These are phyloP conservation scores for Acropternis orthonyx DNA, from an alignment of 2,797 vertebrate species.

Conservation along the genomic window DNA sequence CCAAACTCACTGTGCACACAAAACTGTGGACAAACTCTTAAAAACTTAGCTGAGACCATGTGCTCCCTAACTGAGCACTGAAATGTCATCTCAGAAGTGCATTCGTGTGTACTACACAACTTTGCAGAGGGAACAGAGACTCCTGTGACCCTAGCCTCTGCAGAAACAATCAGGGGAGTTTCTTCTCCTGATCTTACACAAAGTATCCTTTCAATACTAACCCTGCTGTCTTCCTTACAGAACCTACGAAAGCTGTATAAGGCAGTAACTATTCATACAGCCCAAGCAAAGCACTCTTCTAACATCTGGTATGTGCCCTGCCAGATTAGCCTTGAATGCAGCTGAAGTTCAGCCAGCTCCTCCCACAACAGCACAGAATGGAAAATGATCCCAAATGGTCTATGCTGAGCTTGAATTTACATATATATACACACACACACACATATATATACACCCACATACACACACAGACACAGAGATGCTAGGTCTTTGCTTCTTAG, in stretches of 20 bases:
- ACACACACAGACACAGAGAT: neutral
- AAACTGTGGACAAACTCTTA: neutral
- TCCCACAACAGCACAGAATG: slow-evolving; percentile 67
- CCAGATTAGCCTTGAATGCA: slow-evolving; percentile 66
- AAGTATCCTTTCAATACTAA: neutral
- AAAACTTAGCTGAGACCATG: neutral
- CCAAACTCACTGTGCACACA: neutral
- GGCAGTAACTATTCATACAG: neutral
- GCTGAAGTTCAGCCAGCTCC: slow-evolving; percentile 57
- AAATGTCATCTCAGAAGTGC: neutral
- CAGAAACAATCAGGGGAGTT: neutral
- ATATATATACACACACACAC: neutral
- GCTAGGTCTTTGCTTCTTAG: neutral
- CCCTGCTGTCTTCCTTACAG: neutral
- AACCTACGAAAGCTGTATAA: neutral
- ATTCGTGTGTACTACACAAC: neutral
- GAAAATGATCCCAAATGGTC: slow-evolving; percentile 57
- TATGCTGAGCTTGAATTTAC: slow-evolving; percentile 23
- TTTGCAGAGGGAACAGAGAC: neutral
- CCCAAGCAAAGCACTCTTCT: slow-evolving; percentile 2
- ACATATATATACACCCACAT: neutral
- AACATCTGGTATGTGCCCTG: slow-evolving; percentile 67
- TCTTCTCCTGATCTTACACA: neutral
- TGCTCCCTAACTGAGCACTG: neutral
- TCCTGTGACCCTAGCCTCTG: neutral